phyloP scores from a whole-genome alignment of 2,888 invertebrate species.

The Leucophenga montana region DNA sequence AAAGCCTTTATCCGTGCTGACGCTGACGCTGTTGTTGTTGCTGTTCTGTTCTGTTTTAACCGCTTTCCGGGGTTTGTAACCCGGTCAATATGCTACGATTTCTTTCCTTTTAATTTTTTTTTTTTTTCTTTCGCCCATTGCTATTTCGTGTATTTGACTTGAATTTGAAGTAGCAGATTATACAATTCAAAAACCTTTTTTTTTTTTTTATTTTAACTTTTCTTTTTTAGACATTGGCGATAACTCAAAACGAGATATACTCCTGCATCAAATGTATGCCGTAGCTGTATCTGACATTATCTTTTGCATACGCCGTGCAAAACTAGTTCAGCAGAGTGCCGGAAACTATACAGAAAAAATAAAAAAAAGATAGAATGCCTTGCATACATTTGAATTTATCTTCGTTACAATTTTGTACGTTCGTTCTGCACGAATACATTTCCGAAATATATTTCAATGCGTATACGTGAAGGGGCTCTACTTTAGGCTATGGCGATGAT shows the following conservation, averaged over 20 bases:
- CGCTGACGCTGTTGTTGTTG: neutral
- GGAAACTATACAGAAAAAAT: neutral
- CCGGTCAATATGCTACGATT: slow-evolving; percentile 9
- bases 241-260: slow-evolving; percentile 33
- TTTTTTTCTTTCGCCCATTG: neutral
- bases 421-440: slow-evolving; percentile 34
- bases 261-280: neutral
- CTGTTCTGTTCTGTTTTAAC: too few relatives aligned
- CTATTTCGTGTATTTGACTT: slow-evolving; percentile 33
- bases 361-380: neutral
- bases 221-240: slow-evolving; percentile 28
- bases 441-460: slow-evolving; percentile 20
- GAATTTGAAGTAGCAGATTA: slow-evolving; percentile 39
- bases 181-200: slow-evolving; percentile 24
- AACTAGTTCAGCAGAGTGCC: neutral
- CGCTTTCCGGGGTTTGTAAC: too few relatives aligned
- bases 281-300: slow-evolving; percentile 20
- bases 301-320: neutral
- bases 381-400: slow-evolving; percentile 34
- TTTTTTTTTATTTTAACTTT: neutral
- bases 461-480: neutral
- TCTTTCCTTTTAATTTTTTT: neutral
- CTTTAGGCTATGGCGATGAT: neutral
- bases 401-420: slow-evolving; percentile 22
- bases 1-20: slow-evolving; percentile 7